Conservation (phyloP, 2,797 vertebrate genomes). For the Sciurus vulgaris region DNA sequence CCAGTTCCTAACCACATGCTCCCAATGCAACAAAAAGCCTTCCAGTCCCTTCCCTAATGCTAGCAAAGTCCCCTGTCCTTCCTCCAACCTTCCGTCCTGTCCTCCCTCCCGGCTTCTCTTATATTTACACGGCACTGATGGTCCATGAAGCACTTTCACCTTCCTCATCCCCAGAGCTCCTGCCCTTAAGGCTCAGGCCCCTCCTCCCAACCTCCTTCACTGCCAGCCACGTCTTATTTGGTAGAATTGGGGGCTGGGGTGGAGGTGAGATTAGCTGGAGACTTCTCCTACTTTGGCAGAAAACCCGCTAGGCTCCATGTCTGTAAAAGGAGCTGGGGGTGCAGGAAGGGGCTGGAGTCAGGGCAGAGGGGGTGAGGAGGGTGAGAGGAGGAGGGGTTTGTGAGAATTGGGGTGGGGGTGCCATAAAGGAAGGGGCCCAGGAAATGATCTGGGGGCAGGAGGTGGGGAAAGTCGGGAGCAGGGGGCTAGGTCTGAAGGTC, state of each 20-base stretch:
- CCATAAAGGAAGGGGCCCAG: background rate
- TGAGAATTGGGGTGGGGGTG: background rate
- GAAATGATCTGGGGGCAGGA: background rate
- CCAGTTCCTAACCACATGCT: background rate
- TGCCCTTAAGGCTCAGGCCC: background rate
- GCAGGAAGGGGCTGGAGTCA: background rate
- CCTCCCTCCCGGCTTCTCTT: background rate
- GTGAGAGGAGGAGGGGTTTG: background rate
- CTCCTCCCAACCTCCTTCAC: background rate
- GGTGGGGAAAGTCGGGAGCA: background rate
- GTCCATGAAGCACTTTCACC: background rate
- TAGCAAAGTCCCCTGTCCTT: background rate
- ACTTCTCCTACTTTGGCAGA: slow-evolving; percentile 89
- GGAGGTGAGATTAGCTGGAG: slow-evolving; percentile 71
- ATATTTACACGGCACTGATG: background rate
- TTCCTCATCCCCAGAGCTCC: background rate
- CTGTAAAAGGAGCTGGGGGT: slow-evolving; percentile 87
- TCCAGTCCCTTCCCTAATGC: background rate
- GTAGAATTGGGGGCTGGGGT: slow-evolving; percentile 58
- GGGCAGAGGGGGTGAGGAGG: background rate
- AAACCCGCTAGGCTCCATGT: slow-evolving; percentile 72
- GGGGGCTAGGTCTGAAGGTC: background rate
- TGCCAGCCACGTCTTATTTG: slow-evolving; percentile 62
- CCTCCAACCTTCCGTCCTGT: rapidly evolving
- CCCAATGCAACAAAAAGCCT: background rate